Percentiles rank a stretch among this genome's conserved stretches.
Conservation (phyloP, 2,113 vertebrate genomes). For the Cnemophilus loriae region DNA sequence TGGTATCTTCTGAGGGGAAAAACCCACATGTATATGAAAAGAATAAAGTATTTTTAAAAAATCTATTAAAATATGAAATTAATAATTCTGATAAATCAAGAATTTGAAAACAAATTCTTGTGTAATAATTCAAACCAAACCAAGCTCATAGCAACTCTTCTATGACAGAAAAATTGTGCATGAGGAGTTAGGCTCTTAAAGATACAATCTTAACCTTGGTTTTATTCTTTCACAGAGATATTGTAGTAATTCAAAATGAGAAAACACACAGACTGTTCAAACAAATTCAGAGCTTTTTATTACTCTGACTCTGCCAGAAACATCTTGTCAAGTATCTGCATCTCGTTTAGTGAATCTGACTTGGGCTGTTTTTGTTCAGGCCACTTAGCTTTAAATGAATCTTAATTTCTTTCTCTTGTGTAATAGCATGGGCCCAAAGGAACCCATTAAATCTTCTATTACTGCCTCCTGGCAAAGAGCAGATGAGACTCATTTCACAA, state of each 20-base stretch:
- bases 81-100: neutral
- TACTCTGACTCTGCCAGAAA: neutral
- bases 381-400: slow-evolving; percentile 44
- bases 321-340: neutral
- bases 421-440: slow-evolving; percentile 32
- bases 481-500: slow-evolving; percentile 29
- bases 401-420: slow-evolving; percentile 44
- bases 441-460: slow-evolving; percentile 34
- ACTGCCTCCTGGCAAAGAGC: slow-evolving; percentile 45
- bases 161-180: neutral
- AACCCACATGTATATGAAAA: neutral
- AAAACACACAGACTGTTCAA: neutral
- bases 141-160: neutral
- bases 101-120: neutral
- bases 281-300: neutral
- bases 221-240: neutral
- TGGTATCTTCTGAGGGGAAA: neutral
- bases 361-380: neutral
- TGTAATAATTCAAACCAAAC: neutral
- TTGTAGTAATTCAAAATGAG: neutral
- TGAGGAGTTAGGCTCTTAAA: neutral
- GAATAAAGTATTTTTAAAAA: neutral
- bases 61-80: neutral
- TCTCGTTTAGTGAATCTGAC: neutral
- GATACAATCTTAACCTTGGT: neutral